Evolutionary conservation across 2,113 vertebrate genomes (phyloP).

Genomic region (Pelodiscus sinensis): DNA sequence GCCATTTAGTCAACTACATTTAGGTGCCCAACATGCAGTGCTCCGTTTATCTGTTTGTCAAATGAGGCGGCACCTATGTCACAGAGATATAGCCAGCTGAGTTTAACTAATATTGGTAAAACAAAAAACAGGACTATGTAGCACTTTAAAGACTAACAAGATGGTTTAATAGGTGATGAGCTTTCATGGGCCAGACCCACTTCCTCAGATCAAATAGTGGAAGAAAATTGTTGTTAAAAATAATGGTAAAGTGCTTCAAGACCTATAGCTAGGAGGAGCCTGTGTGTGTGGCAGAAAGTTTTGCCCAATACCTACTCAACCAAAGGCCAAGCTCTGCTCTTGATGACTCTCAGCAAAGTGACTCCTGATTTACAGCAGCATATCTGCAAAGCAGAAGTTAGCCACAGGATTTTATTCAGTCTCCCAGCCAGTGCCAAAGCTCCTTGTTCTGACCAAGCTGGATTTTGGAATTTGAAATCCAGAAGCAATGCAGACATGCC

Average conservation of each 20-base stretch:
- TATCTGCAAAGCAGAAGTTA: not conserved
- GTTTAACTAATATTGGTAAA: too few relatives aligned
- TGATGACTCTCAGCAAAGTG: rapidly evolving
- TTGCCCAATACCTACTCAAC: not conserved
- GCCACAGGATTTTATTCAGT: not conserved
- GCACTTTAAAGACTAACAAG: too few relatives aligned
- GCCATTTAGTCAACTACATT: constrained; percentile 50
- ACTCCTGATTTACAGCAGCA: not conserved
- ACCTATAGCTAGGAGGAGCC: not conserved
- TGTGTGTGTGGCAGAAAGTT: not conserved
- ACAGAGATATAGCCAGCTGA: too few relatives aligned
- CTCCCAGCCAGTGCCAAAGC: not conserved
- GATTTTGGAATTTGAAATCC: not conserved
- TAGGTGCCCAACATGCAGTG: not conserved
- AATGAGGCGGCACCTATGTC: too few relatives aligned
- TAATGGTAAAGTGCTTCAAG: not conserved
- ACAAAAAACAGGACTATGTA: too few relatives aligned
- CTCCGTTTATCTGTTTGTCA: constrained; percentile 48
- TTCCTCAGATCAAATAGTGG: too few relatives aligned
- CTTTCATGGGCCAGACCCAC: too few relatives aligned
- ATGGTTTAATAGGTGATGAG: too few relatives aligned
- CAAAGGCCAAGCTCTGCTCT: not conserved
- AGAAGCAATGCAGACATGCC: not conserved
- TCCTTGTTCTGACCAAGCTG: not conserved
- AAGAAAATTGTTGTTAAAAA: too few relatives aligned